These are phyloP conservation scores for Micropoecilia bifurca DNA, from an alignment of 2,797 vertebrate species.

Conservation along the genomic window DNA sequence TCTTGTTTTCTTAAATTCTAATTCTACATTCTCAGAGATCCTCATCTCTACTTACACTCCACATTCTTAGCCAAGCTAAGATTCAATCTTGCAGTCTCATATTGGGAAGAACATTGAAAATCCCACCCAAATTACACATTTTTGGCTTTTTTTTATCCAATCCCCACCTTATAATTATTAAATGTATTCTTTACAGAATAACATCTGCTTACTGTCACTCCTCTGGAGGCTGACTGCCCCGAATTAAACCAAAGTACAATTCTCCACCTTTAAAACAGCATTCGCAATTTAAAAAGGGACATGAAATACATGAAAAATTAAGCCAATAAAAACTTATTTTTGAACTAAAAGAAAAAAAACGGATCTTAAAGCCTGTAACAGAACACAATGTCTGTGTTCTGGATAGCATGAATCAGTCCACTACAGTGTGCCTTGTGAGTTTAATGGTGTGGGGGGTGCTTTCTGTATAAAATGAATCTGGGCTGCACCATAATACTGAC, in stretches of 20 bases:
- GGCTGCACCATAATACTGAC: conserved; percentile 33
- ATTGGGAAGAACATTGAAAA: not conserved
- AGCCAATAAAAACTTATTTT: not conserved
- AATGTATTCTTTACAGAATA: not conserved
- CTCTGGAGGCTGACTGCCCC: not conserved
- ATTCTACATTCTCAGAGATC: not conserved
- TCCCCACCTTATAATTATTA: not conserved
- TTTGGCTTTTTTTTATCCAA: not conserved
- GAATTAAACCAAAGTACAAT: not conserved
- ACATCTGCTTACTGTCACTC: not conserved
- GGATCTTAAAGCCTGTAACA: conserved; percentile 44
- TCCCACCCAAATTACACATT: not conserved
- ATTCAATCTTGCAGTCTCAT: not conserved
- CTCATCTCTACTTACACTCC: not conserved
- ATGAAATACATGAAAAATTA: conserved; percentile 10
- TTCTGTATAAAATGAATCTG: conserved; percentile 38
- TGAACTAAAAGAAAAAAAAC: not conserved
- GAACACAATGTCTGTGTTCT: conserved; percentile 38
- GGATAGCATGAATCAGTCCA: conserved; percentile 66
- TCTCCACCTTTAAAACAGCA: not conserved
- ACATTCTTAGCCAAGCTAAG: not conserved
- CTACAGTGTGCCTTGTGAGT: conserved; percentile 17
- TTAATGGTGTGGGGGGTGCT: conserved; percentile 15
- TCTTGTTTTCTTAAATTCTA: not conserved
- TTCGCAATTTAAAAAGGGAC: not conserved